phyloP scores from a whole-genome alignment of 35 echinoderm and acorn worm species.

The Diadema setosum region DNA sequence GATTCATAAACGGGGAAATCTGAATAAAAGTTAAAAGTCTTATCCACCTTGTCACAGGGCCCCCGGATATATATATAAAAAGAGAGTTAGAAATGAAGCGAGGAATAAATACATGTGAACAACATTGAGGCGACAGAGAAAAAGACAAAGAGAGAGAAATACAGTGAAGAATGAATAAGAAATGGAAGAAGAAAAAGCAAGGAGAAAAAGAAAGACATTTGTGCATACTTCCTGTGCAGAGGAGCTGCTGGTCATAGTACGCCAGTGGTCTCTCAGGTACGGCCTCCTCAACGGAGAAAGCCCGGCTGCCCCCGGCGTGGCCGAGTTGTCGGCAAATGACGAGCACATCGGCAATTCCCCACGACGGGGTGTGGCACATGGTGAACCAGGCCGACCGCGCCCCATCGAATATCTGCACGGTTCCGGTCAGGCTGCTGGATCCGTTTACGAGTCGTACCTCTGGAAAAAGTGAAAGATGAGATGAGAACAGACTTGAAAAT shows the following conservation, averaged over 20 bases:
- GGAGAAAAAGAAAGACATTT: background rate
- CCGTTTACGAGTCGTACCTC: conserved; percentile 65
- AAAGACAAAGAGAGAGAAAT: too few species aligned
- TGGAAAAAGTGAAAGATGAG: background rate
- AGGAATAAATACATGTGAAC: too few species aligned
- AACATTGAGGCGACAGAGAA: too few species aligned
- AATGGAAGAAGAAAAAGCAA: background rate
- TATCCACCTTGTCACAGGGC: too few species aligned
- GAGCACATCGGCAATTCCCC: conserved; percentile 60
- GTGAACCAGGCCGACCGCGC: conserved; percentile 56
- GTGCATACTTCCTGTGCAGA: background rate
- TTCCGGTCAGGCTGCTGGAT: conserved; percentile 14
- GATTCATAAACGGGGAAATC: too few species aligned
- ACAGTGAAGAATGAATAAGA: background rate
- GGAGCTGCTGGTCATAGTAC: background rate
- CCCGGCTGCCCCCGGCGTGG: conserved; percentile 36
- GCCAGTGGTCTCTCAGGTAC: background rate
- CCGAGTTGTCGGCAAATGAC: conserved; percentile 74
- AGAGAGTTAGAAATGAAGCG: too few species aligned
- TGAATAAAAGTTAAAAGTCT: too few species aligned
- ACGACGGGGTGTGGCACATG: conserved; percentile 42
- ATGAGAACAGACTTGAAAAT: too few species aligned
- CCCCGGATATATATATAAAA: too few species aligned
- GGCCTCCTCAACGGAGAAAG: background rate
- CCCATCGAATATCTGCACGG: conserved; percentile 64